Evolutionary conservation across 2,113 vertebrate species (phyloP).

Genomic region (Lepidothrix coronata): DNA sequence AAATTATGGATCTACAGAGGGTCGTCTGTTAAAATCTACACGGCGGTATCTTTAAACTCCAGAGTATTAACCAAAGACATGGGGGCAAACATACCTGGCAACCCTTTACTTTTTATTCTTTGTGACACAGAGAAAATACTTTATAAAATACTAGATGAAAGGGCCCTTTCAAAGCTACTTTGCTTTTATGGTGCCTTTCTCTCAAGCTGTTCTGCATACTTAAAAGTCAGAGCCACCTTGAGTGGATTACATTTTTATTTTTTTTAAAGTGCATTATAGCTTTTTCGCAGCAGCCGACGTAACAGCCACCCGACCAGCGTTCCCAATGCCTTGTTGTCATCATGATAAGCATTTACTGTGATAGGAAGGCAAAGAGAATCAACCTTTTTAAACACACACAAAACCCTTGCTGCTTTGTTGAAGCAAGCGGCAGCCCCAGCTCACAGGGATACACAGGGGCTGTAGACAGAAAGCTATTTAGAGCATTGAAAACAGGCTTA

Average conservation of each 20-base stretch:
- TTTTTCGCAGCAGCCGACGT: slow-evolving; percentile 35
- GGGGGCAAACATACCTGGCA: slow-evolving; percentile 66
- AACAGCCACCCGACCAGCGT: slow-evolving; percentile 31
- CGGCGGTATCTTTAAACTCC: slow-evolving; percentile 61
- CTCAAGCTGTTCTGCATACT: slow-evolving; percentile 71
- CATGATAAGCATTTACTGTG: slow-evolving; percentile 66
- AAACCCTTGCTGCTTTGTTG: slow-evolving; percentile 56
- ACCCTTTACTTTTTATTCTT: slow-evolving; percentile 63
- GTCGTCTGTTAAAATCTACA: slow-evolving; percentile 59
- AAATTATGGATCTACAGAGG: slow-evolving; percentile 72
- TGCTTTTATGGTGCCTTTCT: slow-evolving; percentile 67
- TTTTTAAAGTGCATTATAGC: slow-evolving; percentile 43
- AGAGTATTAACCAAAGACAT: slow-evolving; percentile 70
- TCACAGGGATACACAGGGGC: slow-evolving; percentile 67
- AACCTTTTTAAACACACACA: slow-evolving; percentile 65
- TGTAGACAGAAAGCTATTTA: slow-evolving; percentile 91
- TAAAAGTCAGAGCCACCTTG: slow-evolving; percentile 77
- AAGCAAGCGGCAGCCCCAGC: slow-evolving; percentile 47
- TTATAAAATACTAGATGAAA: slow-evolving; percentile 76
- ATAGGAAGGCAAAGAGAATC: slow-evolving; percentile 73
- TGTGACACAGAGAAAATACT: slow-evolving; percentile 63
- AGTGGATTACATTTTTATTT: slow-evolving; percentile 51
- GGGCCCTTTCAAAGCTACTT: slow-evolving; percentile 64
- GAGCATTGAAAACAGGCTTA: slow-evolving; percentile 91
- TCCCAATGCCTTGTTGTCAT: slow-evolving; percentile 67